Evolutionary conservation across 2,113 vertebrate species (phyloP).

Genomic region (Podilymbus podiceps): DNA sequence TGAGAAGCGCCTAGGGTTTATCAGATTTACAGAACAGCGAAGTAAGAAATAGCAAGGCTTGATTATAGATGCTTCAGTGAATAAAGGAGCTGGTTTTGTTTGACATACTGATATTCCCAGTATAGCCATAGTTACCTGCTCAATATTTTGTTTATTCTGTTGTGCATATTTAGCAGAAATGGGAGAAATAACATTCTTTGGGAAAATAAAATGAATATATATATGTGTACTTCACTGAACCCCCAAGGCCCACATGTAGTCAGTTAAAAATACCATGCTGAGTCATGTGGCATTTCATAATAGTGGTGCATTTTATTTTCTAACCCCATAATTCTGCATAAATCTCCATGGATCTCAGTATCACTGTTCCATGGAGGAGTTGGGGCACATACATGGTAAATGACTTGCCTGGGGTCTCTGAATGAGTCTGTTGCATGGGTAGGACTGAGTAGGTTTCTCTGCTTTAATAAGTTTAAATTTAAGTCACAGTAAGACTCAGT

Average conservation of each 20-base stretch:
- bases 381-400: not conserved
- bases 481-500: not conserved
- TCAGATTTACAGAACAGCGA: conserved; percentile 14
- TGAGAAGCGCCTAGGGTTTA: not conserved
- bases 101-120: conserved; percentile 15
- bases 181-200: not conserved
- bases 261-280: conserved; percentile 8
- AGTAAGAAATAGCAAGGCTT: conserved; percentile 33
- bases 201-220: not conserved
- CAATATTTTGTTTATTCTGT: conserved; percentile 40
- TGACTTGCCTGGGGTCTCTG: not conserved
- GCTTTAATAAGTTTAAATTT: not conserved
- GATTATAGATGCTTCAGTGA: conserved; percentile 40
- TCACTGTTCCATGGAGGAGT: not conserved
- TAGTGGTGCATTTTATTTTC: conserved; percentile 6
- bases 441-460: not conserved
- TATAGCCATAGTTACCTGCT: not conserved
- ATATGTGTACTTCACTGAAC: not conserved
- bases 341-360: not conserved
- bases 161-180: conserved; percentile 23
- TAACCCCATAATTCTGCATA: not conserved
- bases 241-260: not conserved
- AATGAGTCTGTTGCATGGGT: not conserved
- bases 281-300: not conserved
- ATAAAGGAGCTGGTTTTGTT: conserved; percentile 27